Evolutionary conservation across 2,113 vertebrate species (phyloP), one percentile per base, ranked within the genome.

Genomic region (Saimiri boliviensis): DNA sequence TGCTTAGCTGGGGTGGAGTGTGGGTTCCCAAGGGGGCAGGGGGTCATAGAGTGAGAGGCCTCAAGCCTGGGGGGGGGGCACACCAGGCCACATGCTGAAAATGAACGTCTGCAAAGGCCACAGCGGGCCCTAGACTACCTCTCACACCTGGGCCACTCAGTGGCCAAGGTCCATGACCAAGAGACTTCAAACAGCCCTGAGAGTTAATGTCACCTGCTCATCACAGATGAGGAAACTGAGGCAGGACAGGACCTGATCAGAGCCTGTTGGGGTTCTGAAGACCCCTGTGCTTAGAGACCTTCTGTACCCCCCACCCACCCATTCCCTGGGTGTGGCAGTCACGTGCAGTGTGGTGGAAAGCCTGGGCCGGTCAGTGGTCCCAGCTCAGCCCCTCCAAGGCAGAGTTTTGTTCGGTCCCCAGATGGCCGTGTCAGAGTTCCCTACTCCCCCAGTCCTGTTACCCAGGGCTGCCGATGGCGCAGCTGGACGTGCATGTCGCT

Each of bases 101-200:
- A 49, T 21, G n/a, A 21, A 74, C 25, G 47, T 40, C 81, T 30
- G 56, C 21, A 23, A 77, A 47, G 52, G 54, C 85, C 74, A 35
- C 17, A 19, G 16, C 63, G 71, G 63, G 40, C 37, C 87, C 66
- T 47, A 54, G 49, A 9, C 25, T 30, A 42, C 25, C 40, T 74
- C 56, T 71, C 42, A 71, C 30, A 40, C 10, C 47, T 45, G 74
- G 23, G 52, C 45, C 85, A 42, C 79, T 80, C 90, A 21, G 54
- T n/a, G 73, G 58, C 40, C 47, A 42, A 89, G 27, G 60, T 45
- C 74, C 47, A 63, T 0, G 89, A 86, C n/a, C 70, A 54, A 71
- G 58, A 66, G 85, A 83, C 83, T 82, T 84, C 86, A 74, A 82
- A 68, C 92, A 70, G 94, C 92, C 97, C 97, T 98, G 97, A 98